Base-by-base conservation (phyloP, 2,113 vertebrate genomes). In the Microtus montanus region DNA sequence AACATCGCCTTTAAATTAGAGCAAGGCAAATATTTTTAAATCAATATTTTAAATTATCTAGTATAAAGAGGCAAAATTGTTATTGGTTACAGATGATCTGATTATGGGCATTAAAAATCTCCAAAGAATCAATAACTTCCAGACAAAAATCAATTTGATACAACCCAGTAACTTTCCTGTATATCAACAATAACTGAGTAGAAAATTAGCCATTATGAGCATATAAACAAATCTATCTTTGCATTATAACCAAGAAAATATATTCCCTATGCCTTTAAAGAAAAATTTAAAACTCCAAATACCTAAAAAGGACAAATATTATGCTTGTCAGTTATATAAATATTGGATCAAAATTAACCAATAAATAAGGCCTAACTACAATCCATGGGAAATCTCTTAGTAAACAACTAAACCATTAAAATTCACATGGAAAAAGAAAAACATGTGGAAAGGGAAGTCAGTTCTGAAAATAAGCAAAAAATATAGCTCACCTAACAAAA, bases 11-110 rank as follows among this genome's bases (percentile, higher is more conserved):
- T 66, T 78, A 88, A 15, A 66, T 87, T 77, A 83, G 17, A 61
- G 75, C 2, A 84, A 93, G 13, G 82, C 38, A 64, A 83, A 58
- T 78, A 91, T 58, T 84, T 87, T 79, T 77, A 93, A 78, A 73
- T 33, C 15, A 63, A 26, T 64, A 63, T 83, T 90, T 90, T 92
- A 68, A 92, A 77, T 90, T 70, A 0, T 71, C 35, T 75, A 83
- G n/a, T 83, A 52, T 44, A 71, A 86, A 86, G 52, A 83, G 20
- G 73, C 24, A 83, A 73, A 83, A 91, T 64, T 87, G 71, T 70
- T 17, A 70, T 82, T 83, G 80, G 91, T 93, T 91, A 52, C 14
- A 89, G 22, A n/a, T 86, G 52, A 87, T 66, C n/a, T 95, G 49
- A 26, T 80, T 82, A 52, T 79, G 6, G 70, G 66, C 14, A 88